These are phyloP conservation scores for Cossypha dichroa DNA, from an alignment of 2,797 vertebrate genomes.

Conservation along the genomic window DNA sequence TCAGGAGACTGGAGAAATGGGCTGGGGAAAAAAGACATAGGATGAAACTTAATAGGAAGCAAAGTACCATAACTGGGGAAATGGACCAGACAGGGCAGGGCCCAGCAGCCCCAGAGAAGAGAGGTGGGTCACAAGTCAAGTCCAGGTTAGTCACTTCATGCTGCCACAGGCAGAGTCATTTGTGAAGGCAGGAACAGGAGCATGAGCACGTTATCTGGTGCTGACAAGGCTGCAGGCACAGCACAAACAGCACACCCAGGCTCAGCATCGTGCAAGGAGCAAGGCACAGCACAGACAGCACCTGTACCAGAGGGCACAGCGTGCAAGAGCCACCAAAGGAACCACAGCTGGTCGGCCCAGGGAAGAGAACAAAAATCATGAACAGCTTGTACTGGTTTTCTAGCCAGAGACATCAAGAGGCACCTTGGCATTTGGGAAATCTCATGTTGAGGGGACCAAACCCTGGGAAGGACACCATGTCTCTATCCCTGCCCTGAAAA, in stretches of 20 bases:
- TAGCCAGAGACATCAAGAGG: not conserved
- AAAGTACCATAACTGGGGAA: not conserved
- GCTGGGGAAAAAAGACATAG: conserved; percentile 24
- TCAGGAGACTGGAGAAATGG: conserved; percentile 12
- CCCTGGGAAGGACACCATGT: not conserved
- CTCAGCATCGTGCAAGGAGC: not conserved
- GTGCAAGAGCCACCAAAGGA: not conserved
- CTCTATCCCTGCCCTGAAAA: not conserved
- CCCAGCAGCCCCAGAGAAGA: not conserved
- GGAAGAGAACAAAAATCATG: not conserved
- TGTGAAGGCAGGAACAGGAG: not conserved
- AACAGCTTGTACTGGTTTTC: not conserved
- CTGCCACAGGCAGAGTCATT: not conserved
- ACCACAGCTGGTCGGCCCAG: accelerated
- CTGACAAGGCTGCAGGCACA: not conserved
- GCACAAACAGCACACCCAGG: not conserved
- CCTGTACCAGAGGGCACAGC: not conserved
- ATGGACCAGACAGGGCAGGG: not conserved
- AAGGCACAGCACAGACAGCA: not conserved
- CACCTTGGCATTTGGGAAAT: not conserved
- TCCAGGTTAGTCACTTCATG: not conserved
- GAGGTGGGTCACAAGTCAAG: not conserved
- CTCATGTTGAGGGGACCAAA: not conserved
- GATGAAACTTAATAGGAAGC: not conserved
- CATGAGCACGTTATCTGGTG: not conserved